Conservation (phyloP, 1,140 invertebrate genomes). For the Coelopa frigida region DNA sequence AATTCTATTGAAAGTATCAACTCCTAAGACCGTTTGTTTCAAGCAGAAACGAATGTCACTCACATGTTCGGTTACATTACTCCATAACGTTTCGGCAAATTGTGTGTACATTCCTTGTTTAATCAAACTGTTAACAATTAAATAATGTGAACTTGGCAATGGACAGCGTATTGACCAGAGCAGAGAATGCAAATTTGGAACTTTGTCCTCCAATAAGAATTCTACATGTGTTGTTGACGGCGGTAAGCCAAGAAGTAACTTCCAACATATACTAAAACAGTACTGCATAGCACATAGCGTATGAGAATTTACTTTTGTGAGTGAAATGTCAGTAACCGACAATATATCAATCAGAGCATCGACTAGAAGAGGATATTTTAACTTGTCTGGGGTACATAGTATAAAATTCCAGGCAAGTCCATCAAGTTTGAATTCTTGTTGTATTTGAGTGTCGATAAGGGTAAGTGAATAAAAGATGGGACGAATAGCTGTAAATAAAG, state of each 20-base stretch:
- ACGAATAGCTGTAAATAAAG: conserved; percentile 25
- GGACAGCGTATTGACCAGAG: conserved; percentile 48
- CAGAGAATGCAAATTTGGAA: conserved; percentile 49
- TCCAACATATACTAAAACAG: conserved; percentile 61
- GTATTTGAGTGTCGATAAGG: conserved; percentile 27
- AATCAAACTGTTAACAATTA: conserved; percentile 41
- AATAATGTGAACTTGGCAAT: conserved; percentile 27
- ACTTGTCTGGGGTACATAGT: conserved; percentile 78
- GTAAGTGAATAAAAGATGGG: conserved; percentile 42
- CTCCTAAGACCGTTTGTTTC: conserved; percentile 32
- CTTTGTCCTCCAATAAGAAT: conserved; percentile 53
- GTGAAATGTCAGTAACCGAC: conserved; percentile 59
- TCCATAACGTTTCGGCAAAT: conserved; percentile 37
- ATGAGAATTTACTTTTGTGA: conserved; percentile 54
- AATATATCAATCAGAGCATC: conserved; percentile 77
- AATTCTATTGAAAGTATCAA: conserved; percentile 35
- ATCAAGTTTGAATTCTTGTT: conserved; percentile 81
- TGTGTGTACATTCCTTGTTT: conserved; percentile 45
- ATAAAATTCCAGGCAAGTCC: conserved; percentile 92
- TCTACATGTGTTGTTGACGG: conserved; percentile 83
- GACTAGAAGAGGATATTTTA: conserved; percentile 81
- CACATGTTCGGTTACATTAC: conserved; percentile 33
- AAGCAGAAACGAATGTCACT: conserved; percentile 36
- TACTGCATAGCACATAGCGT: conserved; percentile 81
- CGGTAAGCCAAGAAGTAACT: conserved; percentile 70